A percentile compares a stretch with the other conserved stretches of the same genome.
phyloP scores from a whole-genome alignment of 1,140 invertebrate genomes.

The Hylaeus anthracinus region DNA sequence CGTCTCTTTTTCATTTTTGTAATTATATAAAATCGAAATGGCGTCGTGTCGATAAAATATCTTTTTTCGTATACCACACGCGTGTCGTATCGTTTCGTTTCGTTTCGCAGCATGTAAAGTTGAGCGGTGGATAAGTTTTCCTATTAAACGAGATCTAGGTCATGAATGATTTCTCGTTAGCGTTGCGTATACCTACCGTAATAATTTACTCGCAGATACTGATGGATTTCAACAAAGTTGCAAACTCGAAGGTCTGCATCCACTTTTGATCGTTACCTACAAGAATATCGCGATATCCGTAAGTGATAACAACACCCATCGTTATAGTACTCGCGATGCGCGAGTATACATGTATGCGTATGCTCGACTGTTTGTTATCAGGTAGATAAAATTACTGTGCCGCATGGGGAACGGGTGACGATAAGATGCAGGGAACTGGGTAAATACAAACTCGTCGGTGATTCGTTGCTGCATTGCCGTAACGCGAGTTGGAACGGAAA shows the following conservation, averaged over 20 bases:
- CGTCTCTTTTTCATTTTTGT: too few relatives aligned
- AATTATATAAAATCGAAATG: neutral
- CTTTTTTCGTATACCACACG: too few relatives aligned
- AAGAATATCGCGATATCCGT: slow-evolving; percentile 79
- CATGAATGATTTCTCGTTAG: neutral
- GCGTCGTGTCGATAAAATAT: too few relatives aligned
- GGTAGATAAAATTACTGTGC: slow-evolving; percentile 79
- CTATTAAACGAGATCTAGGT: too few relatives aligned
- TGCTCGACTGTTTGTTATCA: slow-evolving; percentile 22
- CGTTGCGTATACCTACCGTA: neutral
- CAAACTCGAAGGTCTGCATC: slow-evolving; percentile 77
- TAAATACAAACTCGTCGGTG: slow-evolving; percentile 89
- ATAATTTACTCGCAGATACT: slow-evolving; percentile 23
- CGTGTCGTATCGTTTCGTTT: neutral
- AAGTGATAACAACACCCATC: slow-evolving; percentile 53
- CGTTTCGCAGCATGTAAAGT: too few relatives aligned
- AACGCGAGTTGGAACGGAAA: slow-evolving; percentile 89
- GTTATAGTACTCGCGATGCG: neutral
- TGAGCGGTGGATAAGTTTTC: too few relatives aligned
- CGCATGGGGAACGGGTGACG: slow-evolving; percentile 87
- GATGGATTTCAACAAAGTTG: slow-evolving; percentile 64
- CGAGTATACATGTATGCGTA: too few relatives aligned
- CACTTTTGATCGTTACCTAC: slow-evolving; percentile 78
- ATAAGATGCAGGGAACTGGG: slow-evolving; percentile 90
- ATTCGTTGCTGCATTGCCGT: slow-evolving; percentile 86